A percentile compares a stretch with the other conserved stretches of the same genome.
phyloP scores from a whole-genome alignment of 2,888 invertebrate genomes.

The Lithophane socia region DNA sequence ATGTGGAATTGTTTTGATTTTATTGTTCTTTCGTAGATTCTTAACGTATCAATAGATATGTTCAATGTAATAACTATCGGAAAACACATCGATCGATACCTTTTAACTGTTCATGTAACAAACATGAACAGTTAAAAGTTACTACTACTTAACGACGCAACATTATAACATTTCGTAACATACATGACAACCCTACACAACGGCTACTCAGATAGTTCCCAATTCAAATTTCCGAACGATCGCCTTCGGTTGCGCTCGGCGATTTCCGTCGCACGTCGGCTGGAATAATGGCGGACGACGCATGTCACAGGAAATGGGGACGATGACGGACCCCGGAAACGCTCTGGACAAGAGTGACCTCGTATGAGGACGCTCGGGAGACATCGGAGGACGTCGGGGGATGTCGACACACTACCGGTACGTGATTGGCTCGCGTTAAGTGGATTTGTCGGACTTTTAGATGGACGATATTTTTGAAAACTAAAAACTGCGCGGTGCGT shows the following conservation, averaged over 20 bases:
- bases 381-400: conserved; percentile 48
- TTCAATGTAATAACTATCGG: background rate
- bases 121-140: no score
- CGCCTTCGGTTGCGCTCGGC: conserved; percentile 75
- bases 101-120: no score
- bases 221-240: conserved; percentile 82
- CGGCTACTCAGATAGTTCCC: conserved; percentile 62
- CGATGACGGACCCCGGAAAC: conserved; percentile 82
- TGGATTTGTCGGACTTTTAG: conserved; percentile 40
- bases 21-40: background rate
- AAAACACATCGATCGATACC: background rate
- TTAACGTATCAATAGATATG: background rate
- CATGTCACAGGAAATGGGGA: conserved; percentile 80
- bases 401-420: conserved; percentile 27
- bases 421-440: conserved; percentile 50
- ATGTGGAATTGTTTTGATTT: conserved; percentile 29
- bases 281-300: conserved; percentile 79
- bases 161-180: background rate
- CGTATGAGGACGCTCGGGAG: conserved; percentile 51
- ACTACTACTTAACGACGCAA: conserved; percentile 8
- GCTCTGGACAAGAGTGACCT: conserved; percentile 69
- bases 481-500: conserved; percentile 1
- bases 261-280: conserved; percentile 79
- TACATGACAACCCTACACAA: conserved; percentile 60
- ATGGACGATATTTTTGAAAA: conserved; percentile 35